Evolutionary conservation across 2,113 vertebrate species (phyloP).

Genomic region (Anser cygnoides): DNA sequence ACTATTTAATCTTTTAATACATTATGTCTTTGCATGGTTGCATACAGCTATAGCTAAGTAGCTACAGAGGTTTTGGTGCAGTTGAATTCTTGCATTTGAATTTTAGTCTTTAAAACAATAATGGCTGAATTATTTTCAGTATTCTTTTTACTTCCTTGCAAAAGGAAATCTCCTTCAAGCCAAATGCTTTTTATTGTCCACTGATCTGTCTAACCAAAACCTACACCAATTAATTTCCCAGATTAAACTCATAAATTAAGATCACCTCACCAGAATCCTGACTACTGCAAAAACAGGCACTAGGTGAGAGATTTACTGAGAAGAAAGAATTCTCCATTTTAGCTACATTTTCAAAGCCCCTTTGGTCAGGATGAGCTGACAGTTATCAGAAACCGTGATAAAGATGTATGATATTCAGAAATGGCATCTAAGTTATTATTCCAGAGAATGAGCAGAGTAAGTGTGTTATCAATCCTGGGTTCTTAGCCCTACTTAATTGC

Average conservation of each 20-base stretch:
- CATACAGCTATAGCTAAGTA: not conserved
- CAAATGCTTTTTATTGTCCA: not conserved
- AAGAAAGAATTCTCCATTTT: not conserved
- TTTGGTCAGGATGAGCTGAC: conserved; percentile 2
- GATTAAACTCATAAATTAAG: conserved; percentile 48
- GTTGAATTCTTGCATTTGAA: not conserved
- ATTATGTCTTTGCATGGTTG: not conserved
- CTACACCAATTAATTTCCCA: not conserved
- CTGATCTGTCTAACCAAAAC: conserved; percentile 10
- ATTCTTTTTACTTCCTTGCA: not conserved
- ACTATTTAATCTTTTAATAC: not conserved
- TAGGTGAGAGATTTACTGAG: not conserved
- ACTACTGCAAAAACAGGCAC: not conserved
- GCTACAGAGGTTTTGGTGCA: not conserved
- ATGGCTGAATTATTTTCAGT: not conserved
- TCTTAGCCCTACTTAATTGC: conserved; percentile 35
- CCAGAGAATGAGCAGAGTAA: not conserved
- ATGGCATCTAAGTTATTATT: conserved; percentile 1
- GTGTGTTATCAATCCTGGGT: not conserved
- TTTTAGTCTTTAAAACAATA: not conserved
- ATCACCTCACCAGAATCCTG: not conserved
- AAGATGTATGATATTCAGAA: conserved; percentile 37
- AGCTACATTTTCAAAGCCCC: not conserved
- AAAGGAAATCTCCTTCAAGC: not conserved
- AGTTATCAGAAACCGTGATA: conserved; percentile 15